Evolutionary conservation across 2,797 vertebrate genomes (phyloP).

Genomic region (Steatocranus sp.): DNA sequence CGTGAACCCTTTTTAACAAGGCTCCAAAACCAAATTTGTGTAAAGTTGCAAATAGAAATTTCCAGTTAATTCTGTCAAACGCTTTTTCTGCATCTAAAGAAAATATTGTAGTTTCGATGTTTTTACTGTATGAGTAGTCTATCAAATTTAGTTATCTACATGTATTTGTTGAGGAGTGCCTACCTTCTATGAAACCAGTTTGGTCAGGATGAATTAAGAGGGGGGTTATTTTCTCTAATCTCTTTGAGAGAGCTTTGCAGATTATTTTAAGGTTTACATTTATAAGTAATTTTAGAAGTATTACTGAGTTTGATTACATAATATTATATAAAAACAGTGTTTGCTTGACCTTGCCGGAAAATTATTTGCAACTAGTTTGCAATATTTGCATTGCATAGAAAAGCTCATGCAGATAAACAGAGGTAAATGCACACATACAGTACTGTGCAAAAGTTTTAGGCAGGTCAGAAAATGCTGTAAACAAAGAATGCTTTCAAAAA

Average conservation of each 20-base stretch:
- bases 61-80: too few species aligned
- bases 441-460: background rate
- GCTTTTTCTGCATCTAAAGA: too few species aligned
- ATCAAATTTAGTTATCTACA: too few species aligned
- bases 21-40: background rate
- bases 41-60: too few species aligned
- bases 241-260: too few species aligned
- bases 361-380: background rate
- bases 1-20: background rate
- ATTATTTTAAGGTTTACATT: too few species aligned
- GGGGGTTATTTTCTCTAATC: too few species aligned
- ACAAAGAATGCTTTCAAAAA: background rate
- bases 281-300: background rate
- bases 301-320: background rate
- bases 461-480: background rate
- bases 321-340: background rate
- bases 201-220: too few species aligned
- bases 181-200: too few species aligned
- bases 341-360: background rate
- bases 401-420: background rate
- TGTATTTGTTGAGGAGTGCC: too few species aligned
- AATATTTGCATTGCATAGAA: background rate
- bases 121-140: too few species aligned
- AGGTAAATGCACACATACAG: background rate
- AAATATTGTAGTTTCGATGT: too few species aligned